Evolutionary conservation across 2,797 vertebrate species (phyloP), one percentile per base, ranked within the genome.

Genomic region (Cirrhinus mrigala): DNA sequence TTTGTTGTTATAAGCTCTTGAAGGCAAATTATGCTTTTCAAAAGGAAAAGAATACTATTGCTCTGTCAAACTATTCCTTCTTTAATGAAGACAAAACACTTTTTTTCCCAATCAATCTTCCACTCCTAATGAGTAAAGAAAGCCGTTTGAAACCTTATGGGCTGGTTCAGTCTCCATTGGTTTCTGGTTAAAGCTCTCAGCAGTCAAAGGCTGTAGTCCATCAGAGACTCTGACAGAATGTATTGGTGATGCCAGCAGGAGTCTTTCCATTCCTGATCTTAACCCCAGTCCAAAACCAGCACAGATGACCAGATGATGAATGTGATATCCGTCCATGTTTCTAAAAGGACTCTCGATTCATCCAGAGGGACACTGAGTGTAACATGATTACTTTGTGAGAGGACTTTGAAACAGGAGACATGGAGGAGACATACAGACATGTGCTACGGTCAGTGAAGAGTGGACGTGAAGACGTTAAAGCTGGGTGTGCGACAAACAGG

Each of bases 391-490:
- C 48, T 33, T 33, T 44, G 18, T 68, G 44, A 20, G 15, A 48
- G 60, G 60, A 33, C 64, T 37, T 20, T 16, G 14, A 27, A 33
- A 20, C 27, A 20, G 11, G 15, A 54, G 16, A 69, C 11, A 62
- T 54, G 64, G 48, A 69, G 79, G 48, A 81, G 27, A 52, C 14
- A 22, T 15, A 24, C 22, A 33, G 27, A 54, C 70, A 79, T 54
- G 70, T 68, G 78, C 60, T 87, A 46, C 83, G 71, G 54, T 81
- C 84, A 82, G 48, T 37, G 68, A 64, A 56, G 44, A 24, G 50
- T 1, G 29, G 82, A 77, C 4, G n/a, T 60, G 85, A 78, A 76
- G 71, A 81, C 54, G 56, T 56, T 27, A 69, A 76, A 83, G 62
- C 37, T n/a, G 16, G 14, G 50, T 58, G n/a, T 33, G 16, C 58